Evolutionary conservation across 2,797 vertebrate species (phyloP).

Genomic region (Pangasius sanitwongsei): DNA sequence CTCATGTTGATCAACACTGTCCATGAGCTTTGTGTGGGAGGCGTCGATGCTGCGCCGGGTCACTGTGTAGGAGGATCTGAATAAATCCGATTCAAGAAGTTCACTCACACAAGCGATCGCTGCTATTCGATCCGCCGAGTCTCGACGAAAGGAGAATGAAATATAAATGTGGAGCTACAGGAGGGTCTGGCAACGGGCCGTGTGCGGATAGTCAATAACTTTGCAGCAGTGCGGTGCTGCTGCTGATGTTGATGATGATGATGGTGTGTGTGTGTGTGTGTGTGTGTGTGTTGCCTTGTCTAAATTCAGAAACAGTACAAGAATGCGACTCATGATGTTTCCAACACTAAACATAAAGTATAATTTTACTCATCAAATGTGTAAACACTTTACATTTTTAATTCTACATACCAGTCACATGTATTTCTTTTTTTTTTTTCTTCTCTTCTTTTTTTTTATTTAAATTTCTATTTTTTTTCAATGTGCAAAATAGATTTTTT

Average conservation of each 20-base stretch:
- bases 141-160: background rate
- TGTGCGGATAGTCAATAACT: background rate
- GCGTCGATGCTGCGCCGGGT: background rate
- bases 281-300: background rate
- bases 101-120: background rate
- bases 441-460: too few relatives aligned
- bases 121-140: background rate
- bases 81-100: constrained; percentile 14
- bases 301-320: background rate
- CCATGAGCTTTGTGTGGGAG: constrained; percentile 28
- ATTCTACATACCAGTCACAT: background rate
- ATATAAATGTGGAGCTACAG: background rate
- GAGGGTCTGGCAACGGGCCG: background rate
- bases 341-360: background rate
- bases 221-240: background rate
- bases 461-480: too few relatives aligned
- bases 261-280: background rate
- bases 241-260: background rate
- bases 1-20: constrained; percentile 16
- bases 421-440: too few relatives aligned
- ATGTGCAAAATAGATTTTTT: too few relatives aligned
- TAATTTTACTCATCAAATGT: background rate
- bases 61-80: constrained; percentile 24
- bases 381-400: too few relatives aligned
- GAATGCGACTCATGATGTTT: background rate